phyloP scores from a whole-genome alignment of 2,797 vertebrate genomes.

The Hybognathus amarus region DNA sequence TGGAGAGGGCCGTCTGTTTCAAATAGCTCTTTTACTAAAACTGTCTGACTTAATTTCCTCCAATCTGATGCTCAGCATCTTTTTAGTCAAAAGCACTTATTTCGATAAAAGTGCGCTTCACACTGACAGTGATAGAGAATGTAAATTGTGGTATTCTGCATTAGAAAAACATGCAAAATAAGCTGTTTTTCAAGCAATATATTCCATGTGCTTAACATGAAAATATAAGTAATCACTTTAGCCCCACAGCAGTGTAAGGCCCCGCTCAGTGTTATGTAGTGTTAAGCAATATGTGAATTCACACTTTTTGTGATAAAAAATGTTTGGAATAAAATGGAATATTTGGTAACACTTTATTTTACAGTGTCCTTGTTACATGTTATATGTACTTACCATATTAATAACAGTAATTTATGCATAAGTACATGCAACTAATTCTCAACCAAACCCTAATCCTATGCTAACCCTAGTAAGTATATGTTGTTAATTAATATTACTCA shows the following conservation, averaged over 20 bases:
- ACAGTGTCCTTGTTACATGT: too few relatives aligned
- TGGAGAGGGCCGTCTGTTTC: slow-evolving; percentile 36
- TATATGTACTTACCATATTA: too few relatives aligned
- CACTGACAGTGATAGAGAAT: slow-evolving; percentile 58
- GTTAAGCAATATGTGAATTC: slow-evolving; percentile 55
- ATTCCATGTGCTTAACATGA: not conserved
- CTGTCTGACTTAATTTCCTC: slow-evolving; percentile 51
- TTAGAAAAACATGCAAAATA: not conserved
- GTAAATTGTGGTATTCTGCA: slow-evolving; percentile 64
- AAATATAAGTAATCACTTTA: slow-evolving; percentile 37
- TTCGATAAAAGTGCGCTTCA: slow-evolving; percentile 69
- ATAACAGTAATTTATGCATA: too few relatives aligned
- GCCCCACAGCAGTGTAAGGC: not conserved
- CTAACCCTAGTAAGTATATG: too few relatives aligned
- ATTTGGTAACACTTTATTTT: too few relatives aligned
- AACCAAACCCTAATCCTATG: too few relatives aligned
- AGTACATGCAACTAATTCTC: too few relatives aligned
- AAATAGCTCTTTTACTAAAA: slow-evolving; percentile 33
- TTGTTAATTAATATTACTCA: too few relatives aligned
- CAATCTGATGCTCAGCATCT: slow-evolving; percentile 61
- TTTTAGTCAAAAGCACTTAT: slow-evolving; percentile 71
- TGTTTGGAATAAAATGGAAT: slow-evolving; percentile 4
- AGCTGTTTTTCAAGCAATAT: slow-evolving; percentile 8
- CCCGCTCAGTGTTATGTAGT: slow-evolving; percentile 19
- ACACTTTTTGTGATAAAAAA: slow-evolving; percentile 46